phyloP scores from a whole-genome alignment of 1,140 invertebrate genomes.

The Penaeus chinensis region DNA sequence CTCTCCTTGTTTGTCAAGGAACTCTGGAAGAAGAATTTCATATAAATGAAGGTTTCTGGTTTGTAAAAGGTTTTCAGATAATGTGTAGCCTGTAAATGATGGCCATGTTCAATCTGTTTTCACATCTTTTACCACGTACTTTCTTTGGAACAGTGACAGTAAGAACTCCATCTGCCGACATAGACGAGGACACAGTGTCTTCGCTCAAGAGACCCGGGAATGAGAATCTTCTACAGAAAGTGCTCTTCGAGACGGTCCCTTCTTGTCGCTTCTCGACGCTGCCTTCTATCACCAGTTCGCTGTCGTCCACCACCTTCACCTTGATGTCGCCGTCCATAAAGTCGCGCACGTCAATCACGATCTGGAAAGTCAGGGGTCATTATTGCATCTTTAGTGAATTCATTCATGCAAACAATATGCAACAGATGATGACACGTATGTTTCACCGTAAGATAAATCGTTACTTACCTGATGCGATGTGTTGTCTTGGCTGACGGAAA shows the following conservation, averaged over 20 bases:
- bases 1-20: not conserved
- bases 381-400: not conserved
- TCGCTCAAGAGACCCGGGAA: slow-evolving; percentile 52
- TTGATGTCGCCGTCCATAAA: slow-evolving; percentile 55
- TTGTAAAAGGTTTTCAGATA: too few species aligned
- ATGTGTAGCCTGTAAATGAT: too few species aligned
- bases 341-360: slow-evolving; percentile 61
- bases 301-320: slow-evolving; percentile 61
- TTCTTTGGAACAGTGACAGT: slow-evolving; percentile 57
- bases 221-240: slow-evolving; percentile 51
- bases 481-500: slow-evolving; percentile 34
- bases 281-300: slow-evolving; percentile 60
- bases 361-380: slow-evolving; percentile 5
- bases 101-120: not conserved
- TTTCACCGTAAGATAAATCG: too few species aligned
- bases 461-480: slow-evolving; percentile 35
- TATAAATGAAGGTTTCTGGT: too few species aligned
- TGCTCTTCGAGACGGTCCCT: slow-evolving; percentile 41
- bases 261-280: slow-evolving; percentile 48
- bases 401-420: too few species aligned
- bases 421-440: too few species aligned
- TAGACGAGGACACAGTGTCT: slow-evolving; percentile 51
- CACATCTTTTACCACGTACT: not conserved
- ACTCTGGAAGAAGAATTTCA: not conserved
- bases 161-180: slow-evolving; percentile 59